These are phyloP conservation scores for Myathropa florea DNA, from an alignment of 2,888 invertebrate genomes.

Conservation along the genomic window DNA sequence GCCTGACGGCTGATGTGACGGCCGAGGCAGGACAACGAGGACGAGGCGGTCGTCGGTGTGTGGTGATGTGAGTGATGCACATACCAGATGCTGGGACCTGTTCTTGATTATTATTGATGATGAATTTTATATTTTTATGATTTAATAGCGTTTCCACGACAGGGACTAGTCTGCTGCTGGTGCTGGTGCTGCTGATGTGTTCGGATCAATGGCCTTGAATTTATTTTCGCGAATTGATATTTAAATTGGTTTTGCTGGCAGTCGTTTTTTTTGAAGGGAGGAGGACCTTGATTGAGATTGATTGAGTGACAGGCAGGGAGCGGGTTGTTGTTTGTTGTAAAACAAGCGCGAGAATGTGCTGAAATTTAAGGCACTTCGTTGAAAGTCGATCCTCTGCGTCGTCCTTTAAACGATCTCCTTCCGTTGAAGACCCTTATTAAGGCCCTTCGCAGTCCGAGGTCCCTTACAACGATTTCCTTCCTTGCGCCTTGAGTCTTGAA, in stretches of 20 bases:
- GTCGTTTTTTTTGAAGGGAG: background rate
- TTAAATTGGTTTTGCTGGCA: background rate
- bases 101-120: slow-evolving; percentile 8
- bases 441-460: too few species aligned
- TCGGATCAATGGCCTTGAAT: slow-evolving; percentile 4
- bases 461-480: too few species aligned
- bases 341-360: too few species aligned
- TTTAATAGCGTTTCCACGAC: background rate
- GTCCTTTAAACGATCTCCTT: too few species aligned
- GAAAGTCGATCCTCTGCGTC: too few species aligned
- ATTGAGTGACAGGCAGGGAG: background rate
- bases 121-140: slow-evolving; percentile 1
- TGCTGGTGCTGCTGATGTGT: too few species aligned
- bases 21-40: background rate
- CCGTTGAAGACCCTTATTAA: too few species aligned
- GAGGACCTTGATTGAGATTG: background rate
- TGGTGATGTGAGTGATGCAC: background rate
- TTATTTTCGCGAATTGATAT: background rate
- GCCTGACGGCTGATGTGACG: background rate
- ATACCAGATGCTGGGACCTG: background rate
- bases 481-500: too few species aligned
- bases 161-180: background rate
- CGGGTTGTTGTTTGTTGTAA: too few species aligned
- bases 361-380: too few species aligned
- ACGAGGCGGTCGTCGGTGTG: too few species aligned